A percentile compares a stretch with the other conserved stretches of the same genome.
Evolutionary conservation across 2,113 vertebrate species (phyloP).

Genomic region (Acanthochromis polyacanthus): DNA sequence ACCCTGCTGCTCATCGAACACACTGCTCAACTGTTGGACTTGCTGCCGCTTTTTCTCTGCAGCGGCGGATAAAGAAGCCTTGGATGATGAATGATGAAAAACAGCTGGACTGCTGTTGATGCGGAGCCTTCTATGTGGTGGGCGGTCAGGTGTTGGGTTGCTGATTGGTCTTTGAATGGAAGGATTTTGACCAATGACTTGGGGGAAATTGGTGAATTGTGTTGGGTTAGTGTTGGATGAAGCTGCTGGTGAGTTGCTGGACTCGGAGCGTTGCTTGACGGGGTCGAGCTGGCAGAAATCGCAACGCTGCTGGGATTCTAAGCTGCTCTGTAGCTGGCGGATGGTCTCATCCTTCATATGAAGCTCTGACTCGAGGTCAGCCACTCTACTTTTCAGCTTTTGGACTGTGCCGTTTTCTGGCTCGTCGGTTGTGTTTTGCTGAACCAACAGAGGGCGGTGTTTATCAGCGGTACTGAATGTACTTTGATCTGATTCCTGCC

Average conservation of each 20-base stretch:
- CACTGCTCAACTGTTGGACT: too few species aligned
- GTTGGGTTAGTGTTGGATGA: not conserved
- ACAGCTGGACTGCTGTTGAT: too few species aligned
- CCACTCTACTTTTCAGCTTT: not conserved
- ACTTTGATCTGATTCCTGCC: not conserved
- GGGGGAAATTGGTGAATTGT: not conserved
- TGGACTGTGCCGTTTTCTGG: fast-evolving
- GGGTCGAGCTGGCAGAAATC: not conserved
- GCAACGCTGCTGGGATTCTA: fast-evolving
- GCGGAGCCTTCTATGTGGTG: too few species aligned
- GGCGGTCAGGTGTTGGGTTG: too few species aligned
- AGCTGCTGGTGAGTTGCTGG: not conserved
- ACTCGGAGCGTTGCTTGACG: fast-evolving
- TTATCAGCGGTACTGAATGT: fast-evolving
- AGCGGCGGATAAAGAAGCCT: too few species aligned
- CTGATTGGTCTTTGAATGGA: too few species aligned
- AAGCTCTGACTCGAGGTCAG: not conserved
- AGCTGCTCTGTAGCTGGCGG: fast-evolving
- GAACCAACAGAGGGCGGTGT: fast-evolving
- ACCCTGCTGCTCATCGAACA: fast-evolving
- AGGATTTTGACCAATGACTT: fast-evolving
- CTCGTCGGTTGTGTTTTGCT: fast-evolving
- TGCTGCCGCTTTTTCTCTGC: too few species aligned
- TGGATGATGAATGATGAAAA: too few species aligned
- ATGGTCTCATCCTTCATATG: not conserved